phyloP scores from a whole-genome alignment of 2,888 invertebrate species.

The Eueremaeus valkanovi region DNA sequence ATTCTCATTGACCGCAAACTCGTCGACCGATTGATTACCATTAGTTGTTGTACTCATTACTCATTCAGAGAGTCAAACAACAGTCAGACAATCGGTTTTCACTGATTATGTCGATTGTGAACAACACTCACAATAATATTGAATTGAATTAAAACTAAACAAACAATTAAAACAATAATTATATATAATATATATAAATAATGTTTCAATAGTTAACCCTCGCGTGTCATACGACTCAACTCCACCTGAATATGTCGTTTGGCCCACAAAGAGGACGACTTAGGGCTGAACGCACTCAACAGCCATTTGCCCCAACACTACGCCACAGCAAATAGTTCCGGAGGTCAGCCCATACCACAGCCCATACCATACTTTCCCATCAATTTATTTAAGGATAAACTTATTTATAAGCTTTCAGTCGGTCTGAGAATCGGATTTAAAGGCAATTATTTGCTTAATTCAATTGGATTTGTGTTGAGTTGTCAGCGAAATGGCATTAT shows the following conservation, averaged over 20 bases:
- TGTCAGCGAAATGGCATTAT: not conserved
- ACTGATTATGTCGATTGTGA: not conserved
- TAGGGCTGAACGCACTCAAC: not conserved
- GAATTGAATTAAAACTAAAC: not conserved
- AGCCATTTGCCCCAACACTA: not conserved
- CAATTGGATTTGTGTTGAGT: not conserved
- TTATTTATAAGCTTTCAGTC: not conserved
- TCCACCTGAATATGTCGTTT: slow-evolving; percentile 24
- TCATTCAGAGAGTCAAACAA: not conserved
- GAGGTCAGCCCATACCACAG: not conserved
- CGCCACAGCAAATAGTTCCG: not conserved
- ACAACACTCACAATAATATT: not conserved
- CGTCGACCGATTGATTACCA: slow-evolving; percentile 27
- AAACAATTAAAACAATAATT: not conserved
- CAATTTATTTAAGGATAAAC: not conserved
- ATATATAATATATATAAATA: slow-evolving; percentile 3
- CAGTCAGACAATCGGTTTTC: not conserved
- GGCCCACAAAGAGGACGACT: slow-evolving; percentile 33
- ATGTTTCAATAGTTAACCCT: not conserved
- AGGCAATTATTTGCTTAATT: not conserved
- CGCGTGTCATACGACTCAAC: not conserved
- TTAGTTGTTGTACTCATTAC: slow-evolving; percentile 24
- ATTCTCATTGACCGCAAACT: slow-evolving; percentile 18
- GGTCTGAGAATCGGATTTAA: not conserved
- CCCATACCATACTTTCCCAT: not conserved